A percentile compares a stretch with the other conserved stretches of the same genome.
Evolutionary conservation across 1,140 invertebrate genomes (phyloP).

Genomic region (Camponotus pennsylvanicus): DNA sequence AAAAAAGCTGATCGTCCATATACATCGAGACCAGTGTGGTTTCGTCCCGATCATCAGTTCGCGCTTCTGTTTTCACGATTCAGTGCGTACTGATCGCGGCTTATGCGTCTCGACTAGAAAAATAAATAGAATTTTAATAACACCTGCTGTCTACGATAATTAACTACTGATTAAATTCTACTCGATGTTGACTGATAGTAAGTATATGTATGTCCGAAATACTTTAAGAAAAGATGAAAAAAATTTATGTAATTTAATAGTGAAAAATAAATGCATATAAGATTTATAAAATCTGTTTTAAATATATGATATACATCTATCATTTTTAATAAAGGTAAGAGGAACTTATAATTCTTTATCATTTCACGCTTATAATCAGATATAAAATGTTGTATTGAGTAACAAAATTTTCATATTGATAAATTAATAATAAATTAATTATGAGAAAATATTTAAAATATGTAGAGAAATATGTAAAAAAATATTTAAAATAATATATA

Average conservation of each 20-base stretch:
- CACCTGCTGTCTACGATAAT: conserved; percentile 61
- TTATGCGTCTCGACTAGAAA: conserved; percentile 28
- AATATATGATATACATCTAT: background rate
- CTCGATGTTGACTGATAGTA: background rate
- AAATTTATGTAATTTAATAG: background rate
- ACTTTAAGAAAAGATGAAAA: background rate
- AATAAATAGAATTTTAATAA: conserved; percentile 58
- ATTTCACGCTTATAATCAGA: conserved; percentile 8
- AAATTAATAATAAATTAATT: no score
- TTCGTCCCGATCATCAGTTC: conserved; percentile 24
- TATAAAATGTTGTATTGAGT: background rate
- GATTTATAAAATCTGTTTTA: background rate
- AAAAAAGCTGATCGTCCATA: conserved; percentile 43
- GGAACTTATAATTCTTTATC: background rate
- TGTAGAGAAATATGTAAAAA: no score
- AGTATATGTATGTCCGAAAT: background rate
- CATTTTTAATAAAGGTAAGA: background rate
- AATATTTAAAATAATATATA: no score
- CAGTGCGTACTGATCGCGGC: conserved; percentile 44
- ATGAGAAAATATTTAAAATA: no score
- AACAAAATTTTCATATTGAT: conserved; percentile 20
- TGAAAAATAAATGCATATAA: background rate
- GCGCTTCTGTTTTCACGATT: conserved; percentile 34
- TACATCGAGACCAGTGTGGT: conserved; percentile 35
- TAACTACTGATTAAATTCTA: conserved; percentile 53